Evolutionary conservation across 2,113 vertebrate species (phyloP), one percentile per base, ranked within the genome.

Genomic region (Eulacestoma nigropectus): DNA sequence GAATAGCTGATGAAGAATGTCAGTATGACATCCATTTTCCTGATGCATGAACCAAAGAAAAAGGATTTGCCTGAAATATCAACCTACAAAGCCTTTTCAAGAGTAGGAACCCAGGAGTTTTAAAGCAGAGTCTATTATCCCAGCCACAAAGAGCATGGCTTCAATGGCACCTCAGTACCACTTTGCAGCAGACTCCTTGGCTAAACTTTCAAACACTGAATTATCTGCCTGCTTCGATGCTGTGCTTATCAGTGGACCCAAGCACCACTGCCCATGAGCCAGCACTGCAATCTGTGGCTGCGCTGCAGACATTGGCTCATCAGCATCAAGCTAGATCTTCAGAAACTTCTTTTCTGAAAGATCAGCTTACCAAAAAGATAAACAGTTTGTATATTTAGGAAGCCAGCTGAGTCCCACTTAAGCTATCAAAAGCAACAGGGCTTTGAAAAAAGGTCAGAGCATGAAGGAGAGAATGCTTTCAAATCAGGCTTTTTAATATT

Each of bases 1-100:
- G 86, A 96, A 94, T 78, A 96, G 76, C 64, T 75, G 37, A 59
- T 16, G 83, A 93, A 84, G 60, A 80, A 78, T 87, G 70, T 73
- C 81, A 13, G 67, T 55, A n/a, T 85, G 90, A 96, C 72, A 92
- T 50, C 75, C 79, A 59, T 91, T 83, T 87, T 86, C 39, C 55
- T 67, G 63, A 50, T 55, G 23, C 84, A 80, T 67, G 88, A 83
- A 80, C 65, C 37, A 73, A 30, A 44, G 63, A 44, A 79, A 88
- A 75, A 90, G 20, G 42, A 72, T 60, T 78, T 90, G 79, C n/a
- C 60, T 84, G 44, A 89, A 93, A 78, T 87, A 86, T 4, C 82
- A 75, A 20, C 1, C 4, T 59, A 37, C 30, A 41, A 86, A 84
- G 25, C 10, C 44, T 53, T 83, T 70, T 46, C 25, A 86, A 59